Evolutionary conservation across 2,797 vertebrate genomes (phyloP), one percentile per base, ranked within the genome.

Genomic region (Xenentodon cancila): DNA sequence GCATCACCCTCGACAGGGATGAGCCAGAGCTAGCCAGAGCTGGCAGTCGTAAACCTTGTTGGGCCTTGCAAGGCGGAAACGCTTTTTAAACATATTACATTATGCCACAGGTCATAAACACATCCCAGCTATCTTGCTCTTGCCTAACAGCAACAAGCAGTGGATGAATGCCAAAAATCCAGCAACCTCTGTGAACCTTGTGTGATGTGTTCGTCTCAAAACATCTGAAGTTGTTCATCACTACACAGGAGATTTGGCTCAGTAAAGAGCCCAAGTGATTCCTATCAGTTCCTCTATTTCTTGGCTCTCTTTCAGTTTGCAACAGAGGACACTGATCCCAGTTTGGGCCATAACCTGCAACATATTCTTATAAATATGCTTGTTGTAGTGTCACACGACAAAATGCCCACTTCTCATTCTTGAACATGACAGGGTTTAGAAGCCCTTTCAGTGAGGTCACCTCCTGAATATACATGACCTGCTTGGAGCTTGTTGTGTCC

Each of bases 391-490:
- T 61, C 59, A 84, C 73, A 46, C 57, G 58, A 75, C 73, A 40
- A 68, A 86, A 90, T 91, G 65, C 73, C 82, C 32, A 64, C 61
- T 81, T 81, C 60, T 88, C 72, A 91, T 93, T 92, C 84, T 73
- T 44, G 73, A 69, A 71, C 90, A 92, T 87, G 84, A 69, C 82
- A 67, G 68, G 56, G 64, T 69, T 59, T 75, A 42, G 57, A 55
- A 62, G 57, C 56, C 61, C 48, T 51, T 25, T 56, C 22, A 27
- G 59, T 47, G 49, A 20, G 64, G 34, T 68, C 59, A 34, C 73
- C 57, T 56, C 68, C 59, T 87, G 81, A 89, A 91, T 90, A 89
- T 81, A 90, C 79, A 88, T 91, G 58, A 71, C 55, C 73, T 50
- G 64, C 70, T 80, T 51, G 47, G 44, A 48, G 37, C 46, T 16